A percentile compares a stretch with the other conserved stretches of the same genome.
These are phyloP conservation scores for Pseudorectes ferrugineus DNA, from an alignment of 2,113 vertebrate species.

Conservation along the genomic window DNA sequence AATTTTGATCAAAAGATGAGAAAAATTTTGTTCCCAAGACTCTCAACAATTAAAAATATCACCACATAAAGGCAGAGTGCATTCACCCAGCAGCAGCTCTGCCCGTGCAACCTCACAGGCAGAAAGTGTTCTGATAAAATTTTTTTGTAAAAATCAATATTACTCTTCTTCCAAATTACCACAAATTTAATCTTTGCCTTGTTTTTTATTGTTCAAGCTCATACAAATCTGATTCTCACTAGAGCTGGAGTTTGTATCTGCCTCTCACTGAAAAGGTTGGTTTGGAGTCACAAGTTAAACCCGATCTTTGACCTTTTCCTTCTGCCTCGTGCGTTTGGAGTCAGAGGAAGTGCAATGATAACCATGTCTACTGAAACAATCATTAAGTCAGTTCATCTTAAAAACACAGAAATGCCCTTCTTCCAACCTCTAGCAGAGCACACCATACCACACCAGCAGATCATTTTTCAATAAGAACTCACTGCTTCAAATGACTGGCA, in stretches of 20 bases:
- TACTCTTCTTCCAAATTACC: background rate
- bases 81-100: background rate
- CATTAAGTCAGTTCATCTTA: background rate
- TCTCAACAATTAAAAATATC: background rate
- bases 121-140: background rate
- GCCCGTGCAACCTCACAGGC: rapidly evolving
- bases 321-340: background rate
- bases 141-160: background rate
- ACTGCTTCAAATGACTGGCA: background rate
- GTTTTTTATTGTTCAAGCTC: background rate
- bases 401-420: background rate
- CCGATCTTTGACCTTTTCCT: background rate
- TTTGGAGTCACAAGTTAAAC: background rate
- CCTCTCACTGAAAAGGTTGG: background rate
- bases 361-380: background rate
- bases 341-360: background rate
- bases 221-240: background rate
- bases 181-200: background rate
- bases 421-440: background rate
- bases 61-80: rapidly evolving
- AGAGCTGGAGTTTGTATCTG: background rate
- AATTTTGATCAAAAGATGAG: background rate
- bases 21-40: background rate
- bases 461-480: background rate
- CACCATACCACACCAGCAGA: background rate